Evolutionary conservation across 2,888 invertebrate genomes (phyloP).

Genomic region (Gasteruption jaculator): DNA sequence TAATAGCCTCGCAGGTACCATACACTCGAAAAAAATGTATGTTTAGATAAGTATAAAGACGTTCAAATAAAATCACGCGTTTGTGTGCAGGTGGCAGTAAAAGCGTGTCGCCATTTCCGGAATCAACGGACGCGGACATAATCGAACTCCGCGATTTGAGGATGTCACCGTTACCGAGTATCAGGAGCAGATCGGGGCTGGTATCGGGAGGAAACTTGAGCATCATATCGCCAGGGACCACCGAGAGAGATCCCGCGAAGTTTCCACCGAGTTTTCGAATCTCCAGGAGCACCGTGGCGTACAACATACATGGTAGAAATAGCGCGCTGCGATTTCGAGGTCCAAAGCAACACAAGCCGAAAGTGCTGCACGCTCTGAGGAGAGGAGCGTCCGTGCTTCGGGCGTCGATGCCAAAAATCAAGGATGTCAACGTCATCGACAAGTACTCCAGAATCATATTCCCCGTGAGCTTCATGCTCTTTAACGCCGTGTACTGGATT

Average conservation of each 20-base stretch:
- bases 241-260: slow-evolving; percentile 60
- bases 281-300: slow-evolving; percentile 56
- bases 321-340: slow-evolving; percentile 46
- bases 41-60: no score
- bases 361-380: slow-evolving; percentile 69
- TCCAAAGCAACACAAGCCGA: slow-evolving; percentile 41
- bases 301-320: slow-evolving; percentile 40
- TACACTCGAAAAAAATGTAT: no score
- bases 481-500: slow-evolving; percentile 94
- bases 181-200: slow-evolving; percentile 60
- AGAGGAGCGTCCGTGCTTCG: slow-evolving; percentile 82
- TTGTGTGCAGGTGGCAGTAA: no score
- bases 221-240: slow-evolving; percentile 46
- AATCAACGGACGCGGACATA: slow-evolving; percentile 64
- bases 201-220: no score
- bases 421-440: slow-evolving; percentile 97
- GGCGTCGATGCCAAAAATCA: slow-evolving; percentile 91
- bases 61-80: no score
- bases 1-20: no score
- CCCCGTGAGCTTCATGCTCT: slow-evolving; percentile 91
- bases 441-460: slow-evolving; percentile 95
- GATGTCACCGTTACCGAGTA: slow-evolving; percentile 80
- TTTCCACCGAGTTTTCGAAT: slow-evolving; percentile 76
- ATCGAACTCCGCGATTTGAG: slow-evolving; percentile 85
- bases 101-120: slow-evolving; percentile 42